These are phyloP conservation scores for Oligia latruncula DNA, from an alignment of 2,888 invertebrate species.

Conservation along the genomic window DNA sequence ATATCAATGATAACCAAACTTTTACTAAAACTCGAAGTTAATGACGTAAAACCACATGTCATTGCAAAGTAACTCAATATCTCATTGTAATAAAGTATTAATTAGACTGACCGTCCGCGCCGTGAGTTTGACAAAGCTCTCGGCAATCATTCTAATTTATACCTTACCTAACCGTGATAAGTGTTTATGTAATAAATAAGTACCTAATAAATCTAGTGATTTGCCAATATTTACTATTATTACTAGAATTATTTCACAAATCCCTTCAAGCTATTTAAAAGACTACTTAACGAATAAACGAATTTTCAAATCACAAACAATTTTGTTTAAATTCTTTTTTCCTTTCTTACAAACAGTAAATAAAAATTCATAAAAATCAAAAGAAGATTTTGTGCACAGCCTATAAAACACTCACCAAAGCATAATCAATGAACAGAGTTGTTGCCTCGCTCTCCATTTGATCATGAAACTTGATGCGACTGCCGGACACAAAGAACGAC, in stretches of 20 bases:
- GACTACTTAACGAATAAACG: not conserved
- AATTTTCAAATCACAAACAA: not conserved
- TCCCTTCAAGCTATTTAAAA: not conserved
- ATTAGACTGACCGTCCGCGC: not conserved
- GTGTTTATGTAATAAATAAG: not conserved
- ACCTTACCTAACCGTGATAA: not conserved
- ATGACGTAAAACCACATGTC: not conserved
- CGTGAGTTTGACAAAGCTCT: not conserved
- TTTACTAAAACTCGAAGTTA: not conserved
- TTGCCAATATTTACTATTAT: not conserved
- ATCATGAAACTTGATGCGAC: constrained; percentile 93
- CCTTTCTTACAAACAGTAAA: not conserved
- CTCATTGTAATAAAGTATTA: not conserved
- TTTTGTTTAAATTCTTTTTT: not conserved
- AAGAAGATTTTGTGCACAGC: accelerated
- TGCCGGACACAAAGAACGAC: constrained; percentile 95
- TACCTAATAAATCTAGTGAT: not conserved
- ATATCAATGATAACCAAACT: not conserved
- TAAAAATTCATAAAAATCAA: not conserved
- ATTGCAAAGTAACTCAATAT: not conserved
- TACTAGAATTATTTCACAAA: not conserved
- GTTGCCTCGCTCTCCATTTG: constrained; percentile 92
- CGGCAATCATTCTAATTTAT: not conserved
- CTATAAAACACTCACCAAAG: constrained; percentile 82
- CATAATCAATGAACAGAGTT: constrained; percentile 97